Conservation (phyloP, 1,140 invertebrate species). For the Bombus pyrosoma region DNA sequence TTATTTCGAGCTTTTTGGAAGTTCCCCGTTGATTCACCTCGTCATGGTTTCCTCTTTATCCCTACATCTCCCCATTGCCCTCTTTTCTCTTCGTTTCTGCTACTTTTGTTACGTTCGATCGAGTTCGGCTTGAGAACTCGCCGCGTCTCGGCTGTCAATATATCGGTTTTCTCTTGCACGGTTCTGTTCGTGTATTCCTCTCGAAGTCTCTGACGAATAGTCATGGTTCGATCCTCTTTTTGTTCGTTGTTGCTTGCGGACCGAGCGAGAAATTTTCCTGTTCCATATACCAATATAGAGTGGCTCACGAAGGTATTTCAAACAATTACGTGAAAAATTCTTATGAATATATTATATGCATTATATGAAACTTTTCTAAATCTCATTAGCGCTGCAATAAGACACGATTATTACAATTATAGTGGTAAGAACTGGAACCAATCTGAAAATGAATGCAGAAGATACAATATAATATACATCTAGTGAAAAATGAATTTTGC, state of each 20-base stretch:
- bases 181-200: background rate
- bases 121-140: slow-evolving; percentile 13
- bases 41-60: background rate
- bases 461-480: too few species aligned
- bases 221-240: slow-evolving; percentile 34
- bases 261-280: slow-evolving; percentile 15
- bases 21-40: slow-evolving; percentile 29
- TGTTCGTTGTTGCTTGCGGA: background rate
- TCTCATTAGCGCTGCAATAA: background rate
- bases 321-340: background rate
- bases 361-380: background rate
- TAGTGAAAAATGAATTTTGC: too few species aligned
- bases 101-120: slow-evolving; percentile 40
- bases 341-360: background rate
- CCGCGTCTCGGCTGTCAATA: slow-evolving; percentile 13
- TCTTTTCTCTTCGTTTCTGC: slow-evolving; percentile 16
- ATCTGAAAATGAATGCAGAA: background rate
- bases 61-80: background rate
- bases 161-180: slow-evolving; percentile 4
- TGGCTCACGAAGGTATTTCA: background rate
- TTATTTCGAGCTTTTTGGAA: slow-evolving; percentile 32
- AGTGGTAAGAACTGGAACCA: background rate
- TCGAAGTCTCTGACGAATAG: slow-evolving; percentile 24
- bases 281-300: background rate
- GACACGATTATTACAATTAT: too few species aligned